phyloP scores from a whole-genome alignment of 2,113 vertebrate genomes.

The Zootoca vivipara region DNA sequence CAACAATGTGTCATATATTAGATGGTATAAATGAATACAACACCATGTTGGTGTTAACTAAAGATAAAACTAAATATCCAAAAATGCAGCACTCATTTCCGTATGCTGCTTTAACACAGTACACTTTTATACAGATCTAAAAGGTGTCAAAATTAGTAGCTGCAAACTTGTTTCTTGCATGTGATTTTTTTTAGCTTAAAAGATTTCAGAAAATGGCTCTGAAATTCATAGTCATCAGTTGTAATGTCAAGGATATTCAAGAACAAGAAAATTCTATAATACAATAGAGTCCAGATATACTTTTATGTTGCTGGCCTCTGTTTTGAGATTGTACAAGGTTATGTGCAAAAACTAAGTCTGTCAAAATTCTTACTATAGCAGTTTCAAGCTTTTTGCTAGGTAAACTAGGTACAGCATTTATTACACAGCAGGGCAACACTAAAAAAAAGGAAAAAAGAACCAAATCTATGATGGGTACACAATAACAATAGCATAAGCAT shows the following conservation, averaged over 20 bases:
- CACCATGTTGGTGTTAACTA: constrained; percentile 81
- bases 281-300: constrained; percentile 84
- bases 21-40: constrained; percentile 86
- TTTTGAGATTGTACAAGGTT: constrained; percentile 88
- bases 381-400: constrained; percentile 89
- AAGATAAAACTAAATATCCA: constrained; percentile 85
- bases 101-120: constrained; percentile 85
- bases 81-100: constrained; percentile 77
- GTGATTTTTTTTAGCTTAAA: constrained; percentile 81
- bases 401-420: constrained; percentile 92
- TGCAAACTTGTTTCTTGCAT: constrained; percentile 82
- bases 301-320: constrained; percentile 81
- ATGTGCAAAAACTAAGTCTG: constrained; percentile 92
- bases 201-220: constrained; percentile 82
- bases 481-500: constrained; percentile 86
- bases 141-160: constrained; percentile 86
- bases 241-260: constrained; percentile 81
- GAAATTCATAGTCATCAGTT: constrained; percentile 80
- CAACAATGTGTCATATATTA: constrained; percentile 89
- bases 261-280: constrained; percentile 85
- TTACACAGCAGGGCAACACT: constrained; percentile 95
- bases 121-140: constrained; percentile 86
- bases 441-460: constrained; percentile 82
- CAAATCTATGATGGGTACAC: constrained; percentile 90
- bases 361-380: constrained; percentile 90